Base-by-base conservation (phyloP, 2,113 vertebrate genomes). In the Eulemur macaco region DNA sequence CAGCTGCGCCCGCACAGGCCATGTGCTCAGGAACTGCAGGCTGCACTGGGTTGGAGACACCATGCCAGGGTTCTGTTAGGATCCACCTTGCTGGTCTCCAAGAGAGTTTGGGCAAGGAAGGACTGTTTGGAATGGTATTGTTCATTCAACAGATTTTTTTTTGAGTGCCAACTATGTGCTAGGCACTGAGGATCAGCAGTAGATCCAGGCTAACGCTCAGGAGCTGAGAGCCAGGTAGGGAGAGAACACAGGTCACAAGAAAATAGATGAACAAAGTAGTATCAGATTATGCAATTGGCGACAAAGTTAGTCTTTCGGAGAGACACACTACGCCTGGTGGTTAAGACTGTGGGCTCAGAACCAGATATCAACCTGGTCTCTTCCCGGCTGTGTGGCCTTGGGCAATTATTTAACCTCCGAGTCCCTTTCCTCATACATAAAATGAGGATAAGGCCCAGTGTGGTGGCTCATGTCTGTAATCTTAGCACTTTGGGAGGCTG, bases 361-460 rank as follows among this genome's bases (percentile, higher is more conserved):
- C 13, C 29, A 52, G 29, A 52, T 18, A 17, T 8, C 29, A 34
- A 6, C 31, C 45, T 68, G 3, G 14, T 39, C 18, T 21, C 76
- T 74, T 93, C 27, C 39, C 23, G 52, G 34, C 68, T 58, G 8
- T 50, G 18, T 78, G 86, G 58, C 47, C 47, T 42, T 81, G 42
- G 52, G 58, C 12, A 23, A 52, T 77, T 37, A 54, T 42, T 42
- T 80, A 68, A 84, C 58, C 25, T 92, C 66, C 73, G 54, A 66
- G 54, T 80, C 45, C 77, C 71, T 91, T 84, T 90, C 12, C 37
- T 86, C n/a, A 54, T 21, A 6, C 25, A 42, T 83, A 73, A 69
- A 82, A 20, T 56, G 54, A 56, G 54, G 54, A 21, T 56, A 42
- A 56, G 20, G 20, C 54, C 54, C 20, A 56, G 54, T 56, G 54